phyloP scores from a whole-genome alignment of 2,113 vertebrate genomes.

The Oryzias melastigma region DNA sequence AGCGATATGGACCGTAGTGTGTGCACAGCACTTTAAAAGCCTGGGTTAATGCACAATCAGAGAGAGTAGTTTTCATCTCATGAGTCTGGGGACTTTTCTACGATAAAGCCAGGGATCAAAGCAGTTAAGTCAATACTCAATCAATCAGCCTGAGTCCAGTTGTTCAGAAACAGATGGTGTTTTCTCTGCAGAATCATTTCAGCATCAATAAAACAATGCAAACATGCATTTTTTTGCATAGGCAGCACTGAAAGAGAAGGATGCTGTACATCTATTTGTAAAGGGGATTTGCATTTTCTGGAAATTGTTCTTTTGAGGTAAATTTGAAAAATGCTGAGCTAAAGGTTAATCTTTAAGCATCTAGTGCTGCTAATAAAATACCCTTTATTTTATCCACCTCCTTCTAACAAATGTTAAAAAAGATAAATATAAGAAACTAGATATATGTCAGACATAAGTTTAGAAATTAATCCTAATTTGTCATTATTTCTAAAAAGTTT shows the following conservation, averaged over 20 bases:
- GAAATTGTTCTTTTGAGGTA: constrained; percentile 13
- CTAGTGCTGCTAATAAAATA: background rate
- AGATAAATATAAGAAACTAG: no score
- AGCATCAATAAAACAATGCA: constrained; percentile 20
- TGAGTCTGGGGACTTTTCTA: constrained; percentile 35
- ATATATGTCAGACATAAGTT: no score
- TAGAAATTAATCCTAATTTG: no score
- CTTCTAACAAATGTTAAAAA: no score
- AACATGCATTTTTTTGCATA: background rate
- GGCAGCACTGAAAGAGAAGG: constrained; percentile 4
- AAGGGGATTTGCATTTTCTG: constrained; percentile 35
- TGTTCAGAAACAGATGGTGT: constrained; percentile 64
- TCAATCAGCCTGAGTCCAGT: constrained; percentile 56
- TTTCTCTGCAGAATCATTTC: constrained; percentile 19
- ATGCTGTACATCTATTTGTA: constrained; percentile 16
- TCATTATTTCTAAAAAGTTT: no score
- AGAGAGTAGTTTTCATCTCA: constrained; percentile 49
- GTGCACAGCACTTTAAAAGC: background rate
- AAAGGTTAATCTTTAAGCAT: background rate
- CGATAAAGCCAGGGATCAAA: constrained; percentile 51
- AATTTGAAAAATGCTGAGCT: constrained; percentile 9
- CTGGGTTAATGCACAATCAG: constrained; percentile 44
- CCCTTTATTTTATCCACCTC: no score
- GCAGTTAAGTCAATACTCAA: constrained; percentile 56
- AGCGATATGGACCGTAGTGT: background rate